Percentiles rank a stretch among this genome's conserved stretches.
phyloP scores from a whole-genome alignment of 1,140 invertebrate species.

The Drosophila kanapiae region DNA sequence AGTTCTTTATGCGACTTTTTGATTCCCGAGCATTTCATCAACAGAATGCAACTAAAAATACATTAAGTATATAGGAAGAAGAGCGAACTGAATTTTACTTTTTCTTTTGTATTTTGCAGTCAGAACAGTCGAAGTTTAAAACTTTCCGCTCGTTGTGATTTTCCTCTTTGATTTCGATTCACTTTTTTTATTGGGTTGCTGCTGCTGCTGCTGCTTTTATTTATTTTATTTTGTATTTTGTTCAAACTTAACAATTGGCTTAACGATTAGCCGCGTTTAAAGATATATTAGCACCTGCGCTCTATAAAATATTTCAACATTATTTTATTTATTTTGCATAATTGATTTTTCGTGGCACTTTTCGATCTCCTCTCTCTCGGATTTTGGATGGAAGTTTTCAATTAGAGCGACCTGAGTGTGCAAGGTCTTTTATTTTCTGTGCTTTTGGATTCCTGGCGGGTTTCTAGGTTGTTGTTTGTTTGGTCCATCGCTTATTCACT shows the following conservation, averaged over 20 bases:
- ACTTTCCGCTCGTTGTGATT: conserved; percentile 54
- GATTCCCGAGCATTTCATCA: conserved; percentile 55
- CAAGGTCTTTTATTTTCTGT: conserved; percentile 6
- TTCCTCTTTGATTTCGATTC: conserved; percentile 22
- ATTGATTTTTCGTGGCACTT: conserved; percentile 57
- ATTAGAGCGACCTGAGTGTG: conserved; percentile 33
- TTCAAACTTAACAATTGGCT: conserved; percentile 47
- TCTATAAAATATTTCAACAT: conserved; percentile 48
- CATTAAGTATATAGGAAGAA: conserved; percentile 30
- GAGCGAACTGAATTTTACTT: conserved; percentile 35
- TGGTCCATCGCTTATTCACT: conserved; percentile 62
- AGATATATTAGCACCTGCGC: conserved; percentile 74
- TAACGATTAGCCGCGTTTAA: conserved; percentile 50
- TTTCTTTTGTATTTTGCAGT: conserved; percentile 13
- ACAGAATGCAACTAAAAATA: conserved; percentile 75
- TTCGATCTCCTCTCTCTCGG: conserved; percentile 21
- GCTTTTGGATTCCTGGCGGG: background rate
- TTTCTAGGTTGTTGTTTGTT: conserved; percentile 22
- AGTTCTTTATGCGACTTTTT: conserved; percentile 69
- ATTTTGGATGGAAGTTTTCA: conserved; percentile 15
- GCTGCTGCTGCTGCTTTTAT: conserved; percentile 16
- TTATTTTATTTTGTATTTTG: conserved; percentile 6
- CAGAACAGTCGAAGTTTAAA: conserved; percentile 40
- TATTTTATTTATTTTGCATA: conserved; percentile 52
- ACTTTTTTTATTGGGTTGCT: conserved; percentile 6